These are phyloP conservation scores for Sphaeridia pumilis DNA, from an alignment of 2,888 invertebrate species.

Conservation along the genomic window DNA sequence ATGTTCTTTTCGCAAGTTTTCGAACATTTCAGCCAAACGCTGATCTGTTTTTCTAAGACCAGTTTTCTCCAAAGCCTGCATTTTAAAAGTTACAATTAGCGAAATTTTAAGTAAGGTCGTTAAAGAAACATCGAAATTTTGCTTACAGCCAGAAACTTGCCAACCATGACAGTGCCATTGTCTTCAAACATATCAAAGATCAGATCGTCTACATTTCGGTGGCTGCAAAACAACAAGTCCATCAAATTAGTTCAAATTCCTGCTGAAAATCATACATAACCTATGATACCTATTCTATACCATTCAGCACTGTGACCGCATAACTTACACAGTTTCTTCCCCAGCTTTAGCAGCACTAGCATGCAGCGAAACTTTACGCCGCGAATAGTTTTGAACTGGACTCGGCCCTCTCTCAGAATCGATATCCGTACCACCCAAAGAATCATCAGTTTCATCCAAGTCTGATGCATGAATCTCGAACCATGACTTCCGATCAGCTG, in stretches of 20 bases:
- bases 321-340: too few relatives aligned
- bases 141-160: constrained; percentile 75
- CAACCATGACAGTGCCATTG: constrained; percentile 66
- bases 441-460: constrained; percentile 9
- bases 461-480: constrained; percentile 8
- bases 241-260: too few relatives aligned
- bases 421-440: background rate
- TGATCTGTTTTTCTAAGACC: constrained; percentile 82
- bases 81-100: background rate
- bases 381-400: constrained; percentile 1
- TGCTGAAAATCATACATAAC: too few relatives aligned
- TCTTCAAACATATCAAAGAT: constrained; percentile 72
- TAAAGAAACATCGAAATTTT: background rate
- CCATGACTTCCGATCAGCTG: constrained; percentile 6
- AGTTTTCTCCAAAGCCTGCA: constrained; percentile 67
- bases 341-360: too few relatives aligned
- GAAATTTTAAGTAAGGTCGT: background rate
- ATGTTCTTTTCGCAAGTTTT: constrained; percentile 68
- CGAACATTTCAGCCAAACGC: constrained; percentile 74
- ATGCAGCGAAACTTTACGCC: constrained; percentile 3
- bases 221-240: constrained; percentile 10
- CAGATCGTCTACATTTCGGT: constrained; percentile 60
- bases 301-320: too few relatives aligned
- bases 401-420: constrained; percentile 8
- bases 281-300: too few relatives aligned